Base-by-base conservation (phyloP, 2,113 vertebrate species). In the Hoplias malabaricus region DNA sequence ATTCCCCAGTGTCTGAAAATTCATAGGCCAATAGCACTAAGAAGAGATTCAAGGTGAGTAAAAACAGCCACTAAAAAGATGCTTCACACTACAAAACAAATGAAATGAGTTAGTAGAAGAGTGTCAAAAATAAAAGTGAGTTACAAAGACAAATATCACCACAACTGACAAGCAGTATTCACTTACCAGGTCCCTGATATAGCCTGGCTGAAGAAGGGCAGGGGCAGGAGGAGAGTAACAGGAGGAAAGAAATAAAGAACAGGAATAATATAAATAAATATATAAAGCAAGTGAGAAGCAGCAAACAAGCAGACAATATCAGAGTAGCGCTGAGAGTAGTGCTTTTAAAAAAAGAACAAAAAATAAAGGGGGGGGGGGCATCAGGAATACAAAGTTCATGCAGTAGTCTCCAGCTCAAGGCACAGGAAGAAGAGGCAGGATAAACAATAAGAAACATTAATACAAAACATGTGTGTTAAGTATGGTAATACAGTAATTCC, bases 101-200 rank as follows among this genome's bases (percentile, higher is more conserved):
- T 7, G 27, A 21, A 36, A 25, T 48, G 73, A 36, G 68, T 80
- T 54, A 77, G 77, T 71, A 29, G 21, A 57, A 54, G 29, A 14
- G 42, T 25, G 5, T 67, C 48, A 67, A 68, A 25, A 40, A 72
- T 21, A 27, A 21, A 43, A 69, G 66, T 59, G 56, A 61, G 50
- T 14, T 12, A 68, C 31, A 70, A 29, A 25, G 42, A 36, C 8
- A 42, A 7, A 66, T 31, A 75, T 63, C 33, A 82, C 38, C 46
- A 63, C 75, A 82, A 74, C 54, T 63, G 43, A 53, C 72, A 72
- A 74, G 4, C 29, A 74, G 25, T 69, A 83, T 53, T 43, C 73
- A 98, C 97, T 99, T 98, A 99, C 97, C 97, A 99, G 92, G 91
- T 99, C 96, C 95, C 97, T 98, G 95, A 99, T 89, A 96, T 93